Percentiles rank a stretch among this genome's conserved stretches.
phyloP scores from a whole-genome alignment of 1,140 invertebrate species.

The Latrodectus geometricus region DNA sequence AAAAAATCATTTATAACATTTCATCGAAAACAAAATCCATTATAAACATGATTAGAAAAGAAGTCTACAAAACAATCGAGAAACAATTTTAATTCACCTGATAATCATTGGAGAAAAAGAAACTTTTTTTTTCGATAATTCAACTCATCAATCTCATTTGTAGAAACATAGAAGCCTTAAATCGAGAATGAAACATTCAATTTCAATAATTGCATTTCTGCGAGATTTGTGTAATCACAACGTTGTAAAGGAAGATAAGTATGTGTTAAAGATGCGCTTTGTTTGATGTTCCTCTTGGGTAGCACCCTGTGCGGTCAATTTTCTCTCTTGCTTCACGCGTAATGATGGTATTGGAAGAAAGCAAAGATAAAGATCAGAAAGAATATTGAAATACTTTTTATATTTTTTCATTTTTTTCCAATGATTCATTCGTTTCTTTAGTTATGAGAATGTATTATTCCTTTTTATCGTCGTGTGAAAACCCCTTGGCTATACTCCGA shows the following conservation, averaged over 20 bases:
- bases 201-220: conserved; percentile 44
- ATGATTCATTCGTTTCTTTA: neutral
- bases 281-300: conserved; percentile 20
- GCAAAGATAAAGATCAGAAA: neutral
- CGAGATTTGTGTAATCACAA: conserved; percentile 20
- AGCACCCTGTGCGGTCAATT: conserved; percentile 44
- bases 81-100: neutral
- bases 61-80: conserved; percentile 14
- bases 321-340: conserved; percentile 41
- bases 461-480: neutral
- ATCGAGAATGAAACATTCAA: conserved; percentile 26
- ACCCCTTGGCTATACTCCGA: neutral
- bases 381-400: conserved; percentile 22
- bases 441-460: neutral
- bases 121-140: neutral
- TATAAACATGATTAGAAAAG: too few relatives aligned
- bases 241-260: conserved; percentile 24
- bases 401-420: neutral
- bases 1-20: too few relatives aligned
- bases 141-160: conserved; percentile 49
- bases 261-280: conserved; percentile 22
- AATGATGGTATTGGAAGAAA: neutral
- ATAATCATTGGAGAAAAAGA: neutral
- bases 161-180: conserved; percentile 29
- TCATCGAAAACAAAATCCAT: too few relatives aligned